Evolutionary conservation across 1,140 invertebrate species (phyloP), one percentile per base, ranked within the genome.

Genomic region (Drosophila pseudoobscura): DNA sequence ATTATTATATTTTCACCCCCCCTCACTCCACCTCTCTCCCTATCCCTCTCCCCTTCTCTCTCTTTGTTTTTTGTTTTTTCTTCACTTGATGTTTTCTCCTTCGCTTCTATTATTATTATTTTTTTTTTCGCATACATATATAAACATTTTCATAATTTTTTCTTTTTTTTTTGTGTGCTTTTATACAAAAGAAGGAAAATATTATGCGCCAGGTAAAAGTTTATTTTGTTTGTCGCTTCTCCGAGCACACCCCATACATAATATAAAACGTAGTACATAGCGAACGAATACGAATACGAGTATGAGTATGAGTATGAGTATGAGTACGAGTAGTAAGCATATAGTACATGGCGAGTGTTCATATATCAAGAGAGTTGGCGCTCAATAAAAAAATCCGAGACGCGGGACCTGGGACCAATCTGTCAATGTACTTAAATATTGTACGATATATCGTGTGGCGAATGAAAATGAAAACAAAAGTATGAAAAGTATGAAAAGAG

Each of bases 181-280:
- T 70, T 50, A 51, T 69, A 8, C 64, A 56, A 39, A 9, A 9
- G 31, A 35, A 11, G 51, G 45, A 64, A 69, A 69, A 69, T 69
- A 69, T 69, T 68, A 57, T 69, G 51, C 44, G 35, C 63, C 68
- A 69, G 63, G 65, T 69, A 69, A 49, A 69, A 69, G 63, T 69
- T 69, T 56, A 69, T 50, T 68, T 57, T 69, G 50, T 56, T 68
- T 68, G 62, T 69, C 31, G 44, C 62, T 46, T 15, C 24, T 26
- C 1, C 44, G 22, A 5, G 4, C 41, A 52, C 4, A 20, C 31
- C 41, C 6, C 26, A 3, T 35, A 35, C 35, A 39, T 68, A 69
- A 50, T 68, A 35, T 50, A 66, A 44, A 2, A 20, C 20, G 2
- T 68, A 41, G 35, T 4, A 39, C 3, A 39, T 39, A 35, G 9